Evolutionary conservation across 53 echinoderm and acorn worm species (phyloP).

Genomic region (Stichopus horrens): DNA sequence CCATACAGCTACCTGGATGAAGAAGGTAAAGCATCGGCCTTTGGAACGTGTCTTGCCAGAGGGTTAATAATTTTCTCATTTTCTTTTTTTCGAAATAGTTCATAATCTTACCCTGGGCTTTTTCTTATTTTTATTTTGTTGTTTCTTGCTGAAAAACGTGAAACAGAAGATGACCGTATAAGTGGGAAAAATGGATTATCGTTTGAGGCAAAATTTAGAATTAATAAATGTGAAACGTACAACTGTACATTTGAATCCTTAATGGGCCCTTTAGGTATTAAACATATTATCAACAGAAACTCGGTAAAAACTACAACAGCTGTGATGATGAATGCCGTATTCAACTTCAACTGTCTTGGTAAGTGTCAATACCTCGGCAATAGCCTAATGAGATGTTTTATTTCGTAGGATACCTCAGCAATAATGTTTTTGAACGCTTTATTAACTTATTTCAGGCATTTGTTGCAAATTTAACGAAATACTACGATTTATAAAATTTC

Average conservation of each 20-base stretch:
- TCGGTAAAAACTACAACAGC: not conserved
- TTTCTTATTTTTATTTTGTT: not conserved
- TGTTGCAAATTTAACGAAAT: not conserved
- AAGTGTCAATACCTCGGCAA: not conserved
- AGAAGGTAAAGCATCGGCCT: constrained; percentile 29
- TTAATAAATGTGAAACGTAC: constrained; percentile 23
- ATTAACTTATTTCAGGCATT: not conserved
- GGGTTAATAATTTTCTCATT: constrained; percentile 9
- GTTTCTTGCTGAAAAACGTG: not conserved
- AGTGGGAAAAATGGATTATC: constrained; percentile 40
- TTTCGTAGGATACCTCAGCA: not conserved
- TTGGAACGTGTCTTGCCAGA: constrained; percentile 40
- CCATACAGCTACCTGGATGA: constrained; percentile 9
- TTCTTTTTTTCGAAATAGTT: constrained; percentile 30
- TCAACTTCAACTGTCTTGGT: not conserved
- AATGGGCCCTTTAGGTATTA: constrained; percentile 18
- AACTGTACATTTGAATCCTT: constrained; percentile 10
- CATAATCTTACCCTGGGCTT: constrained; percentile 22
- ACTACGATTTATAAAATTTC: too few species aligned
- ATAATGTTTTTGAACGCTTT: not conserved
- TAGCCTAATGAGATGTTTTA: not conserved
- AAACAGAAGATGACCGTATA: constrained; percentile 38
- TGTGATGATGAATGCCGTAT: not conserved
- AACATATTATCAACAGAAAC: not conserved
- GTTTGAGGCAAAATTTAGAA: constrained; percentile 39